Evolutionary conservation across 2,888 invertebrate genomes (phyloP).

Genomic region (Brachynemurus nebulosus): DNA sequence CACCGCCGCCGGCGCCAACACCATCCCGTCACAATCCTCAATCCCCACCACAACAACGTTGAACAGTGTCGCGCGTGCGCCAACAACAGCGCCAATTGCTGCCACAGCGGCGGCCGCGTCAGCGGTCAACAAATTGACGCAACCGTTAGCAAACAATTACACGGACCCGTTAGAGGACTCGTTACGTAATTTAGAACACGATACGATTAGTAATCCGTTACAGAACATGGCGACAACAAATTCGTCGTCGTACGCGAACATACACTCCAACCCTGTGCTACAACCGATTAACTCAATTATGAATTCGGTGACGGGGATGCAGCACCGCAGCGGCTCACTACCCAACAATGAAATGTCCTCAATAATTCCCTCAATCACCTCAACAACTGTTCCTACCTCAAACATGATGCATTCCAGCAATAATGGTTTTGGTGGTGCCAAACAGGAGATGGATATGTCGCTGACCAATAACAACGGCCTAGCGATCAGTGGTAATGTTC

Average conservation of each 20-base stretch:
- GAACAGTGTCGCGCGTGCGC: slow-evolving; percentile 28
- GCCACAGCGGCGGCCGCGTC: slow-evolving; percentile 29
- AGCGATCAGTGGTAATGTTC: slow-evolving; percentile 33
- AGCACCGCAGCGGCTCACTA: slow-evolving; percentile 20
- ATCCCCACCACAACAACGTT: slow-evolving; percentile 23
- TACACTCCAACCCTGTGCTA: slow-evolving; percentile 19
- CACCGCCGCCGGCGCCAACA: slow-evolving; percentile 20
- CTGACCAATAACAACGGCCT: slow-evolving; percentile 35
- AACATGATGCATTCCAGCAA: slow-evolving; percentile 27
- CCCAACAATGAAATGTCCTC: slow-evolving; percentile 20
- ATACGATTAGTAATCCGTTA: slow-evolving; percentile 36
- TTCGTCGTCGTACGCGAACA: slow-evolving; percentile 24
- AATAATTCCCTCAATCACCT: slow-evolving; percentile 17
- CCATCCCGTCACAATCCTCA: slow-evolving; percentile 13
- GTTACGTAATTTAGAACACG: slow-evolving; percentile 53
- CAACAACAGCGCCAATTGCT: slow-evolving; percentile 27
- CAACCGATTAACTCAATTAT: slow-evolving; percentile 15
- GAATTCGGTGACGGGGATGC: slow-evolving; percentile 22
- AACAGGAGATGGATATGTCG: slow-evolving; percentile 33
- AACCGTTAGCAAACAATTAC: slow-evolving; percentile 30
- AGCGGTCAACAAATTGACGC: slow-evolving; percentile 29
- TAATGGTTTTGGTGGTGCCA: slow-evolving; percentile 34
- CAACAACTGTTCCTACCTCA: slow-evolving; percentile 18
- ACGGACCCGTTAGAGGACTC: slow-evolving; percentile 59
- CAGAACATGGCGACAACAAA: slow-evolving; percentile 34